Conservation (phyloP, 2,113 vertebrate species). For the Rafetus swinhoei region DNA sequence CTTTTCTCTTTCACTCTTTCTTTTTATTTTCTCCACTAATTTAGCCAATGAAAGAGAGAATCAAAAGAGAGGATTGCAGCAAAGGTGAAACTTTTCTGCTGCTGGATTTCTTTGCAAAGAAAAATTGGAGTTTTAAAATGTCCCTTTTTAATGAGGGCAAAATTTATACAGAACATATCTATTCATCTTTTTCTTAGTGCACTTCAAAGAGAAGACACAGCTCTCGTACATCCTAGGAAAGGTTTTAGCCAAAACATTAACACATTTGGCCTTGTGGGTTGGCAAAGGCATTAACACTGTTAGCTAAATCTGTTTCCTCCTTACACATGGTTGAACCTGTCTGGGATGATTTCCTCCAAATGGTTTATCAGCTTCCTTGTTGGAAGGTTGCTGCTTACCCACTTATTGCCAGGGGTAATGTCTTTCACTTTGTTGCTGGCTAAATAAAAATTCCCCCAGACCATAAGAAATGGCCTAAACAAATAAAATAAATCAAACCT, state of each 20-base stretch:
- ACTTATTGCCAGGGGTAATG: background rate
- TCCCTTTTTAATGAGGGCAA: background rate
- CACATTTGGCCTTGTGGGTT: background rate
- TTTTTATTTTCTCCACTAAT: constrained; percentile 20
- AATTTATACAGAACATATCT: background rate
- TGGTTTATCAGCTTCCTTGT: background rate
- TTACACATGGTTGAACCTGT: background rate
- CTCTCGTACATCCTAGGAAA: background rate
- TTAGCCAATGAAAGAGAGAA: background rate
- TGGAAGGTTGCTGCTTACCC: background rate
- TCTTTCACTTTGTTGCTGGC: background rate
- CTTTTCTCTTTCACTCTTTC: constrained; percentile 25
- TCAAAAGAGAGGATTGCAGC: background rate
- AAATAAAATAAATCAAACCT: background rate
- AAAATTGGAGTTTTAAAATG: background rate
- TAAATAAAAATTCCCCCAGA: background rate
- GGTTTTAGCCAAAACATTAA: background rate
- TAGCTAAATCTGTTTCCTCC: background rate
- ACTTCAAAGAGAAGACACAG: background rate
- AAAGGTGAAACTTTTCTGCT: background rate
- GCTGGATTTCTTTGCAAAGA: background rate
- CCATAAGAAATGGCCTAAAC: background rate
- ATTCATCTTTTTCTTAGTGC: background rate
- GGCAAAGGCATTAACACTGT: background rate
- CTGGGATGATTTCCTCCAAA: background rate